Percentiles rank a stretch among this genome's conserved stretches.
Conservation (phyloP, 2,888 invertebrate genomes). For the Sarcophaga subvicina region DNA sequence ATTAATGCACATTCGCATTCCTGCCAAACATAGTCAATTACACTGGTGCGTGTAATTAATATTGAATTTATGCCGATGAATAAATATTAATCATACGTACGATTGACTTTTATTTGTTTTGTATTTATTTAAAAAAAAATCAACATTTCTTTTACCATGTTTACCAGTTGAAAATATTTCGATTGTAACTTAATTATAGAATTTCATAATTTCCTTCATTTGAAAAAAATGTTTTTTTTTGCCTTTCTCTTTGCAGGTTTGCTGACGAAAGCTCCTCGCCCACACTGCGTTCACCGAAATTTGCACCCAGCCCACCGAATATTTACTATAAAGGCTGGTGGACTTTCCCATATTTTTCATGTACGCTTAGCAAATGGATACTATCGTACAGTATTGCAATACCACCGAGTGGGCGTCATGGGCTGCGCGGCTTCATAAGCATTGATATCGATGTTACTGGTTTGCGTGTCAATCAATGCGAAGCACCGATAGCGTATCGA, state of each 20-base stretch:
- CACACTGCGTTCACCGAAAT: constrained; percentile 85
- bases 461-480: constrained; percentile 94
- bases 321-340: constrained; percentile 89
- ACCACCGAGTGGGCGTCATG: constrained; percentile 83
- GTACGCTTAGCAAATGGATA: constrained; percentile 90
- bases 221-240: background rate
- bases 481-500: constrained; percentile 81
- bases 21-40: background rate
- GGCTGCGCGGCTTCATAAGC: constrained; percentile 85
- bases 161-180: background rate
- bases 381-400: constrained; percentile 91
- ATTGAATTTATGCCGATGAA: background rate
- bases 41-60: background rate
- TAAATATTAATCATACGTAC: constrained; percentile 24
- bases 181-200: background rate
- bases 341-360: constrained; percentile 95
- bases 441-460: constrained; percentile 91
- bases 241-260: constrained; percentile 81
- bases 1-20: background rate
- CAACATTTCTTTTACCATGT: background rate
- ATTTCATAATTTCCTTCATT: background rate
- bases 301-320: constrained; percentile 85
- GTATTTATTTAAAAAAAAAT: background rate
- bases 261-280: constrained; percentile 84
- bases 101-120: background rate